Evolutionary conservation across 1,140 invertebrate species (phyloP), one percentile per base, ranked within the genome.

Genomic region (Zaprionus taronus): DNA sequence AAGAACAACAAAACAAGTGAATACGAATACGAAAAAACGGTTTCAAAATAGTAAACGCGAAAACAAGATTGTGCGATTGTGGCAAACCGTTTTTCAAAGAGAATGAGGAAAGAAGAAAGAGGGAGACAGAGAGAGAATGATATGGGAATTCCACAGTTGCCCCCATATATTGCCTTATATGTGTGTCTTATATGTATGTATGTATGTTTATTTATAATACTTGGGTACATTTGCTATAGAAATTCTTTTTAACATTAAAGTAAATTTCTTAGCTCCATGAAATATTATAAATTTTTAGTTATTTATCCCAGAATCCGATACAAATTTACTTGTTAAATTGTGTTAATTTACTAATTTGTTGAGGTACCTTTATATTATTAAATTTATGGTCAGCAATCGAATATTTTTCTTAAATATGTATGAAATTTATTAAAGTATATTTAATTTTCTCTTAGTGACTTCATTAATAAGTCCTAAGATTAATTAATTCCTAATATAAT

Each of bases 1-100:
- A 80, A 66, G 49, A 63, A 68, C 62, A 60, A 49, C 26, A 22
- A 15, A 22, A 65, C 15, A 60, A 53, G 24, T 26, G 34, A 51
- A 64, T 44, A 44, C 60, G 14, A 15, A 67, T 47, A 47, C 14
- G 47, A 72, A 80, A 77, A 83, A 74, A 53, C 24, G 15, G 31
- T 73, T 79, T 68, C 22, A 51, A 67, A 79, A 79, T 74, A 79
- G 38, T 36, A 47, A 55, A 31, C 17, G 14, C 12, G 47, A 20
- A 51, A 22, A 51, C 20, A 51, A 51, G 17, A 51, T 51, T 51
- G 47, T 24, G 20, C 9, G 47, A 51, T 51, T 51, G 41, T 49
- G 17, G 47, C 47, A 5, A 9, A 22, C 4, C 20, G 47, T 49
- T 49, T 49, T 51, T 24, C 20, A 24, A 9, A 62, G 15, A 28